A percentile compares a stretch with the other conserved stretches of the same genome.
phyloP scores from a whole-genome alignment of 2,888 invertebrate genomes.

The Uropetala carovei region DNA sequence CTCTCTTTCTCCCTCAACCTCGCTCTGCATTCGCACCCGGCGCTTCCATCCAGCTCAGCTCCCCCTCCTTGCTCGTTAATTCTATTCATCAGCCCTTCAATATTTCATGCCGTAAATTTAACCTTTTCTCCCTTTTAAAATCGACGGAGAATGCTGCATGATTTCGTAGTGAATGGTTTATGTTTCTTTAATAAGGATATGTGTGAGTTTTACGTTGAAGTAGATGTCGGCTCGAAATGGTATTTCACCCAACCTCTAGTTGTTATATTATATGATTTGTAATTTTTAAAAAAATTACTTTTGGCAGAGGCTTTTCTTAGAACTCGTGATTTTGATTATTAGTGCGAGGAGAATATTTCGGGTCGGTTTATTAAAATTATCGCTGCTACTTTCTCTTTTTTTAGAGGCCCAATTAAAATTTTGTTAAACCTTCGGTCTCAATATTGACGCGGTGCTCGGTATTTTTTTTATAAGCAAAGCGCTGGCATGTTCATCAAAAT shows the following conservation, averaged over 20 bases:
- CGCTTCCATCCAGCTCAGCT: neutral
- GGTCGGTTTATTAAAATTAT: neutral
- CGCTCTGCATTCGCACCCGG: neutral
- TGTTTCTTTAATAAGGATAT: neutral
- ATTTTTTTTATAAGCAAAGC: neutral
- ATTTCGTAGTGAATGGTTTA: conserved; percentile 30
- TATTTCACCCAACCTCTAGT: neutral
- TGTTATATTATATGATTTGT: neutral
- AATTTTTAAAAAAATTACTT: too few species aligned
- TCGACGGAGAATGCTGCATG: conserved; percentile 46
- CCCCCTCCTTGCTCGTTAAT: conserved; percentile 29
- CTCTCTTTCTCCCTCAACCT: neutral
- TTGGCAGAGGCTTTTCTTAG: neutral
- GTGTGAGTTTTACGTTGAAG: neutral
- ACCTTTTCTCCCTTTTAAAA: conserved; percentile 55
- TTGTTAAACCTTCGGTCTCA: neutral
- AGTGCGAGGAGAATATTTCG: neutral
- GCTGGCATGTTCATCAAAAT: conserved; percentile 32
- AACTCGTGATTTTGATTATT: neutral
- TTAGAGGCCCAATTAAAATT: neutral
- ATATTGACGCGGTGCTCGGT: neutral
- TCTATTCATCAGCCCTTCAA: conserved; percentile 50
- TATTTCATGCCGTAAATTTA: conserved; percentile 50
- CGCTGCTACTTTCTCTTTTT: neutral
- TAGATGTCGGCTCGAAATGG: neutral